Base-by-base conservation (phyloP, 1,140 invertebrate species). In the Formica selysi region DNA sequence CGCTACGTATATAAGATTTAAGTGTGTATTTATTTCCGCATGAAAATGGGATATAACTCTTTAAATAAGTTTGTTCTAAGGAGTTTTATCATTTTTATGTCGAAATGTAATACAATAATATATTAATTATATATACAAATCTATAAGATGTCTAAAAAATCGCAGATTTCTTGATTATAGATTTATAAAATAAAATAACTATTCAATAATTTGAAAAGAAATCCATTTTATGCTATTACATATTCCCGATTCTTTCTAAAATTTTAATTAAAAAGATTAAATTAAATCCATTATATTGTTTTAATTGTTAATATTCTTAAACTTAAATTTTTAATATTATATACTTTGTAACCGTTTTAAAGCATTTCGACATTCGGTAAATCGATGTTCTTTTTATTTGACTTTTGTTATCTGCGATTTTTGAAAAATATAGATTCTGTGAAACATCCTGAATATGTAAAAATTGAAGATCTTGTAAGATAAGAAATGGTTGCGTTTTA, bases 31-130 rank as follows among this genome's bases (percentile, higher is more conserved):
- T 44, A 62, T 89, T 83, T 83, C 41, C 29, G 78, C 67, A 38
- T 86, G 67, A 61, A 61, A 86, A 89, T 51, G 41, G 26, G 57
- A 51, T 11, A 51, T 11, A 48, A 62, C 8, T 32, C n/a, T 67
- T 13, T 41, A 74, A 41, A 57, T 22, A 73, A n/a, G 5, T 59
- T 78, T 29, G 10, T 51, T 57, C 13, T 54, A 5, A 61, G 8
- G 36, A 85, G 54, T 38, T 32, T 76, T 59, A 51, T 57, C 85
- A 90, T 85, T 89, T 73, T 19, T 85, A 76, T 62, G 57, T 89
- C 29, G 51, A 85, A 86, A 68, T 86, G 29, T 70, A 83, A 68
- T 54, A n/a, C 59, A 76, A 76, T 44, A 80, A 67, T 76, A 78
- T 32, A 81, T 85, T 54, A 83, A 71, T 67, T 76, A 87, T 85